Evolutionary conservation across 2,797 vertebrate species (phyloP).

Genomic region (Urocyon cinereoargenteus): DNA sequence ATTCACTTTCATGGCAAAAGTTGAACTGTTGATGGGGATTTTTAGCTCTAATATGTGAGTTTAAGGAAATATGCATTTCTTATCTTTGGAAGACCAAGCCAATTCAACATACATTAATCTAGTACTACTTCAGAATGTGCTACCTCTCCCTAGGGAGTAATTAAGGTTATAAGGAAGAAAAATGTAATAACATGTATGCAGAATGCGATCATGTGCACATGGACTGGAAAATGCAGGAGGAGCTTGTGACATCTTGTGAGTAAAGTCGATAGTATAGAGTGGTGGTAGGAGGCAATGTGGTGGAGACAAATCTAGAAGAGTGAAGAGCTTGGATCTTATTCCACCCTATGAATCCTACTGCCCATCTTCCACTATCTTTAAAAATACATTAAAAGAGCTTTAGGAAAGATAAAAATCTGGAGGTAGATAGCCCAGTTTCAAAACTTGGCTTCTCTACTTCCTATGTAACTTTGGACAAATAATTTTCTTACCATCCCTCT

Average conservation of each 20-base stretch:
- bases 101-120: neutral
- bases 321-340: neutral
- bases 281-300: no score
- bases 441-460: neutral
- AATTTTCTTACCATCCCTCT: neutral
- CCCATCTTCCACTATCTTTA: neutral
- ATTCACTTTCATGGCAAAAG: neutral
- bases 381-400: neutral
- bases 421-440: neutral
- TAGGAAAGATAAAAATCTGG: neutral
- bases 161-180: neutral
- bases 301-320: neutral
- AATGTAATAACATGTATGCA: neutral
- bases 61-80: neutral
- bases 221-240: neutral
- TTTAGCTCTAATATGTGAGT: neutral
- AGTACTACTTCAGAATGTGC: neutral
- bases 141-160: neutral
- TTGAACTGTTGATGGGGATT: neutral
- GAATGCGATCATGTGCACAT: neutral
- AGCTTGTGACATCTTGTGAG: neutral
- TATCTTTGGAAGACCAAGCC: neutral
- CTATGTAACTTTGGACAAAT: neutral
- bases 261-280: neutral
- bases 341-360: neutral